phyloP scores from a whole-genome alignment of 2,113 vertebrate genomes.

The Phrynosoma platyrhinos region DNA sequence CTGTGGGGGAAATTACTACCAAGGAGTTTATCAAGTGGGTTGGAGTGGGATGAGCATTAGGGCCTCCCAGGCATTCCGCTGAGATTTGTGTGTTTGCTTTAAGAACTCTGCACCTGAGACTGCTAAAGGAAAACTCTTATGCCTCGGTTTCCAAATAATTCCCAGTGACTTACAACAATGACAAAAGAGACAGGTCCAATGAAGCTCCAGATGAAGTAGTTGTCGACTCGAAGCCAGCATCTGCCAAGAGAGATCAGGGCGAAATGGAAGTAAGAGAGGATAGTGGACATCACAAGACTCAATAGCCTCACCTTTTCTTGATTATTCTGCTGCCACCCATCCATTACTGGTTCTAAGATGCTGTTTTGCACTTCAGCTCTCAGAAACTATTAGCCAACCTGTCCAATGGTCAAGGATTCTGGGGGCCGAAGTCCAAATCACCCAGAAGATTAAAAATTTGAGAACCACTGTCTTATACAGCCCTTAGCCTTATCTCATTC shows the following conservation, averaged over 20 bases:
- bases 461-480: background rate
- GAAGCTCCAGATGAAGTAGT: constrained; percentile 97
- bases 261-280: background rate
- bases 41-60: background rate
- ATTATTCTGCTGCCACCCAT: background rate
- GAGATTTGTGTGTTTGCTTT: background rate
- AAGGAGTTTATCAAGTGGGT: no score
- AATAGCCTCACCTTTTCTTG: background rate
- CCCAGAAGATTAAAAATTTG: no score
- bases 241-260: constrained; percentile 65
- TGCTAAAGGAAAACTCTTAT: background rate
- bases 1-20: background rate
- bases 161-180: constrained; percentile 85
- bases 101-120: no score
- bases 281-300: background rate
- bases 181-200: constrained; percentile 93
- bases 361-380: no score
- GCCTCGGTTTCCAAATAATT: background rate
- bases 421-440: no score
- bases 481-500: background rate
- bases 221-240: constrained; percentile 94
- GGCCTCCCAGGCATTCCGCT: background rate
- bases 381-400: no score
- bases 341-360: background rate
- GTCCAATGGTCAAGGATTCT: no score